Evolutionary conservation across 2,797 vertebrate genomes (phyloP).

Genomic region (Poeciliopsis paucimaculata): DNA sequence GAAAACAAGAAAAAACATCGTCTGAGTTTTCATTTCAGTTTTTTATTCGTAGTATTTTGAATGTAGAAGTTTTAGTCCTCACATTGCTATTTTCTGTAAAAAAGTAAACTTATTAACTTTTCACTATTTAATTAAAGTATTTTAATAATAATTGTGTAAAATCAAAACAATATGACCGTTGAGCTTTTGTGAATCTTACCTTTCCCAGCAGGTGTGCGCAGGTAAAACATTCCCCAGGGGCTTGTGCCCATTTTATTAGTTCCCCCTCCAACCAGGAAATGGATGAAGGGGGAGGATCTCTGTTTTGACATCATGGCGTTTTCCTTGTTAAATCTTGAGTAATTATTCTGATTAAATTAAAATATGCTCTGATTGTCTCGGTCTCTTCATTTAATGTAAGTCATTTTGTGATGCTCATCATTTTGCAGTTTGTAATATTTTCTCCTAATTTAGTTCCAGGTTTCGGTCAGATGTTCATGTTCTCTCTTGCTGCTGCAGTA

Average conservation of each 20-base stretch:
- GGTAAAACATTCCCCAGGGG: too few species aligned
- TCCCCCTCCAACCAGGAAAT: neutral
- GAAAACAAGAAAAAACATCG: neutral
- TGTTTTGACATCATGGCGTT: neutral
- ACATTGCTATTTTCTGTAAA: neutral
- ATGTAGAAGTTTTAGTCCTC: neutral
- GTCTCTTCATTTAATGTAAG: neutral
- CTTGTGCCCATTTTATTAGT: neutral
- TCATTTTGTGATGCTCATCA: too few species aligned
- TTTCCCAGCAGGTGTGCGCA: too few species aligned
- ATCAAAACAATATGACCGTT: neutral
- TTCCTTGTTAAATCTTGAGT: neutral
- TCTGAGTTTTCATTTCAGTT: neutral
- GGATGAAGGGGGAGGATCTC: too few species aligned
- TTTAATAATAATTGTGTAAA: neutral
- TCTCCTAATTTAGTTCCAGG: too few species aligned
- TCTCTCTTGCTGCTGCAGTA: too few species aligned
- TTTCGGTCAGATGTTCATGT: too few species aligned
- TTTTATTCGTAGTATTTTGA: neutral
- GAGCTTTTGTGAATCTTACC: too few species aligned
- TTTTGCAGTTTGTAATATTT: too few species aligned
- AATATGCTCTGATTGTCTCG: neutral
- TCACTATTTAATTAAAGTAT: neutral
- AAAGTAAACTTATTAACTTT: neutral
- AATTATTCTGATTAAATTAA: neutral